Conservation (phyloP, 23 tunicate species). For the Botrylloides violaceus region DNA sequence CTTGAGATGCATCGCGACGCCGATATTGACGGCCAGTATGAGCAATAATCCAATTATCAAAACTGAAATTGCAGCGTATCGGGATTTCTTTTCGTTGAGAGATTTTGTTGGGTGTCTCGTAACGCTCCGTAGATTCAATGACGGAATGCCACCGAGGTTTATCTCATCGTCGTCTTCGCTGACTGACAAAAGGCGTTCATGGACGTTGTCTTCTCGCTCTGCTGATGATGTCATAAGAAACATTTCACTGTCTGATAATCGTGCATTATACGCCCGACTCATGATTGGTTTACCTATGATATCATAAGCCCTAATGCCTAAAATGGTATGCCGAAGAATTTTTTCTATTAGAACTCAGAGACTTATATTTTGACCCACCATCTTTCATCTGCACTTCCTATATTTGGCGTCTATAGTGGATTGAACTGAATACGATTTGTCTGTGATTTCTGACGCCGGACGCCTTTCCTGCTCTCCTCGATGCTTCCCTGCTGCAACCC, state of each 20-base stretch:
- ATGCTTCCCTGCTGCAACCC: no score
- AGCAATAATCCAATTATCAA: constrained; percentile 50
- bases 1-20: constrained; percentile 43
- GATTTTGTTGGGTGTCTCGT: background rate
- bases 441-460: no score
- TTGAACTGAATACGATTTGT: no score
- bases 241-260: constrained; percentile 3
- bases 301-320: background rate
- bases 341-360: no score
- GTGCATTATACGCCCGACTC: background rate
- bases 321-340: background rate
- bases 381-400: no score
- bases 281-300: background rate
- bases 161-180: constrained; percentile 16
- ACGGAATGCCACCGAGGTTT: background rate
- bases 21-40: constrained; percentile 61
- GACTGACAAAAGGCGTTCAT: constrained; percentile 17
- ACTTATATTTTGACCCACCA: no score
- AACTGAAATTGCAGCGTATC: constrained; percentile 51
- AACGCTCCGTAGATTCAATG: background rate
- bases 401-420: no score
- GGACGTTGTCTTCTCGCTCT: background rate
- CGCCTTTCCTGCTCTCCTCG: no score
- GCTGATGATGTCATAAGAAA: constrained; percentile 2
- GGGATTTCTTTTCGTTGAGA: constrained; percentile 57